A percentile compares a stretch with the other conserved stretches of the same genome.
phyloP scores from a whole-genome alignment of 2,797 vertebrate species.

The Benthosema pterotum region DNA sequence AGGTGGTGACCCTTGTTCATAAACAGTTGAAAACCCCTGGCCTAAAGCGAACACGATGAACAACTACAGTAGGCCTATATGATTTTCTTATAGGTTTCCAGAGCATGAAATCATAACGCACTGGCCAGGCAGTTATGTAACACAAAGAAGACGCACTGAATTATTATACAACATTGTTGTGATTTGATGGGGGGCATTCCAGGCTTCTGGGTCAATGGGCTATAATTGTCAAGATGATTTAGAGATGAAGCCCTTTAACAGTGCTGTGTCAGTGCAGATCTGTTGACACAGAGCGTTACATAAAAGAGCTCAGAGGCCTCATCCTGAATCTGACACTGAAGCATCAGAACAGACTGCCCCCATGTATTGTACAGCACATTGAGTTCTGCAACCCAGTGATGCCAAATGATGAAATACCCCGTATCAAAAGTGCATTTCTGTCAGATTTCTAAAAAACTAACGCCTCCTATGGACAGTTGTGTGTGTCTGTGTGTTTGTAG shows the following conservation, averaged over 20 bases:
- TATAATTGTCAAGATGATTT: constrained; percentile 10
- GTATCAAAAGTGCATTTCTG: no score
- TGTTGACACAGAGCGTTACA: constrained; percentile 46
- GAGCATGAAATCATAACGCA: no score
- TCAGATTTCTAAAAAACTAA: no score
- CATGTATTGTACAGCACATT: neutral
- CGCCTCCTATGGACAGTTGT: no score
- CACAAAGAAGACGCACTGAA: constrained; percentile 1
- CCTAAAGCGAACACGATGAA: no score
- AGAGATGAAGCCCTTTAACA: constrained; percentile 7
- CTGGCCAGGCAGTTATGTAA: constrained; percentile 13
- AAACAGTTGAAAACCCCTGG: no score
- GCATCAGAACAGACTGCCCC: constrained; percentile 16
- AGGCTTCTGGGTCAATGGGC: constrained; percentile 7
- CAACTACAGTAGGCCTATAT: no score
- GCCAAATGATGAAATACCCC: no score
- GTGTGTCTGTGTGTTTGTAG: no score
- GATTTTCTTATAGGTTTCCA: no score
- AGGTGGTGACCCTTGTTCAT: no score
- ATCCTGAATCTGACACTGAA: constrained; percentile 29
- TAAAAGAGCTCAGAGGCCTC: constrained; percentile 25
- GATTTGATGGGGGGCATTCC: neutral
- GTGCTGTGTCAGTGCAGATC: constrained; percentile 17
- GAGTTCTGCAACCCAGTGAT: neutral
- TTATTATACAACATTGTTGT: neutral